Evolutionary conservation across 2,113 vertebrate genomes (phyloP), one percentile per base, ranked within the genome.

Genomic region (Lamprologus lemairii): DNA sequence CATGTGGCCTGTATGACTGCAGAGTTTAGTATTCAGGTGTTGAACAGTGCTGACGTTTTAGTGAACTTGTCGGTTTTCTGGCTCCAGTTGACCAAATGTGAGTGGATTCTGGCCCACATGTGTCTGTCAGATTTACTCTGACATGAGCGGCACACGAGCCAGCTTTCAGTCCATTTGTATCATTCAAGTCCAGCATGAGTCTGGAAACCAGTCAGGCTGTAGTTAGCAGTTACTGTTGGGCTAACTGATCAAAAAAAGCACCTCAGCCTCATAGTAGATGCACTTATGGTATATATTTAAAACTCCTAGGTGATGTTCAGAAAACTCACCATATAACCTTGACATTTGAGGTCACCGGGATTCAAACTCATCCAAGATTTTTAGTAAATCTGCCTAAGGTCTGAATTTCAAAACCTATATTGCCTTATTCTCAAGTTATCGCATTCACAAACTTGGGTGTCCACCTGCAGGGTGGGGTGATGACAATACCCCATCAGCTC

Each of bases 331-430:
- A n/a, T 35, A 35, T 65, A 5, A 65, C 10, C 60, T 65, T 65
- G 60, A 55, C 0, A 55, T 55, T 13, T 55, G 21, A 57, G 54
- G 12, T 57, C 21, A 57, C 54, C 0, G 54, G 21, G 21, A 57
- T 57, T 57, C 21, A 26, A 57, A 57, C 54, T 14, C 21, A 3
- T 55, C 53, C 1, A 23, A 55, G 21, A 55, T 13, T 55, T 55
- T 55, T 23, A 4, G 53, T 55, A 23, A 55, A 55, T 55, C 53
- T 23, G 0, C 21, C 53, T 12, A 0, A 4, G 53, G 53, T 54
- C n/a, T 54, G 3, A 54, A 54, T 54, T 54, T 54, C 6, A 23
- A 54, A 54, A 21, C 53, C n/a, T 54, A 4, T 54, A 21, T 54
- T 7, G 6, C 53, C 53, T 23, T 21, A 54, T 54, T 54, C n/a